Conservation (phyloP, 1,140 invertebrate genomes). For the Caenorhabditis tropicalis region DNA sequence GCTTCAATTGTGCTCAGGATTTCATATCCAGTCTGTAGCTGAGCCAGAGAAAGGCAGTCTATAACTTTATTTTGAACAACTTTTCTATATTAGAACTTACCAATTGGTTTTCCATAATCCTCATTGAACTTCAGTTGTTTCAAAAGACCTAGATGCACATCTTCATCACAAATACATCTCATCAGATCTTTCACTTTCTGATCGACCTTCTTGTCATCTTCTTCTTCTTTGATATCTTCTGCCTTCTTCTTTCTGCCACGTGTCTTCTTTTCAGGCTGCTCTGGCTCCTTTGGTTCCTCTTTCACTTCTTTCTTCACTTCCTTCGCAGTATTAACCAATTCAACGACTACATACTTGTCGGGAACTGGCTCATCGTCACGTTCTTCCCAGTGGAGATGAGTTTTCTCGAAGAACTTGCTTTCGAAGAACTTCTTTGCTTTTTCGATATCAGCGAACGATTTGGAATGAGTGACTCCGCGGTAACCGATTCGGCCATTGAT, state of each 20-base stretch:
- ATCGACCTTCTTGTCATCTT: not conserved
- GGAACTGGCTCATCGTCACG: not conserved
- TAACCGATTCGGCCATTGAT: conserved; percentile 24
- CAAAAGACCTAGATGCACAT: conserved; percentile 91
- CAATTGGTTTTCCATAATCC: conserved; percentile 78
- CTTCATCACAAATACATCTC: conserved; percentile 87
- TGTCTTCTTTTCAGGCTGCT: not conserved
- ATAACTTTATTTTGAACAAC: not conserved
- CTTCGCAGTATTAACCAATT: not conserved
- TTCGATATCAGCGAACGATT: not conserved
- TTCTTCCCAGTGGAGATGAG: conserved; percentile 4
- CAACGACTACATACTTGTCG: not conserved
- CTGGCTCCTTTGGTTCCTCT: not conserved
- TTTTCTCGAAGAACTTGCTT: not conserved
- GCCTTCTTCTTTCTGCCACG: conserved; percentile 72
- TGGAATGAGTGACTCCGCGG: not conserved
- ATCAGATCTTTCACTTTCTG: conserved; percentile 87
- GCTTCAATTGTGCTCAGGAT: not conserved
- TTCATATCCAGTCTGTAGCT: conserved; percentile 1
- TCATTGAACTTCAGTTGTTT: conserved; percentile 92
- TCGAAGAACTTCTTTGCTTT: not conserved
- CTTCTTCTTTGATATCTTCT: conserved; percentile 80
- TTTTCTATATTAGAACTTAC: not conserved
- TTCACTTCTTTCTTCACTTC: not conserved
- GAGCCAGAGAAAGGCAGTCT: conserved; percentile 1